Percentiles rank a stretch among this genome's conserved stretches.
These are phyloP conservation scores for Sthenelais limicola DNA, from an alignment of 2,888 invertebrate genomes.

Conservation along the genomic window DNA sequence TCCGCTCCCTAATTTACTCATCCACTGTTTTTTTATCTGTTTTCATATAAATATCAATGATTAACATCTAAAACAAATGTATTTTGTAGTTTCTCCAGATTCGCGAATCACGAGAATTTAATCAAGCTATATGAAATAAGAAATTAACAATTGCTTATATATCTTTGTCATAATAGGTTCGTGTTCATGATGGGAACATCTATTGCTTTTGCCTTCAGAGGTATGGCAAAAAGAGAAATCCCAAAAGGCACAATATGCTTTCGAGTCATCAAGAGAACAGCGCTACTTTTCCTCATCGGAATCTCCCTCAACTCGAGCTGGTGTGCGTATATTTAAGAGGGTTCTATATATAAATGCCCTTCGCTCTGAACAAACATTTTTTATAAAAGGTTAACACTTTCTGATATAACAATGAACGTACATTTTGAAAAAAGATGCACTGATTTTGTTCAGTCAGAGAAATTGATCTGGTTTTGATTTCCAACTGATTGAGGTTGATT, in stretches of 20 bases:
- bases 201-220: conserved; percentile 87
- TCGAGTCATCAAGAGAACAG: conserved; percentile 69
- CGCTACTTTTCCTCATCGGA: conserved; percentile 70
- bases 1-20: too few relatives aligned
- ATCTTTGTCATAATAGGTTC: conserved; percentile 77
- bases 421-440: not conserved
- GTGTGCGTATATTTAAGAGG: conserved; percentile 1
- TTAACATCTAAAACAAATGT: too few relatives aligned
- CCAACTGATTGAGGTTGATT: too few relatives aligned
- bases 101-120: too few relatives aligned
- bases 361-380: too few relatives aligned
- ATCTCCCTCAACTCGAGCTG: conserved; percentile 62
- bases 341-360: too few relatives aligned
- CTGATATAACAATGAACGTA: too few relatives aligned
- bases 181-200: conserved; percentile 98
- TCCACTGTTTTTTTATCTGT: not conserved
- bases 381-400: too few relatives aligned
- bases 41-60: not conserved
- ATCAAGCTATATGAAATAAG: not conserved
- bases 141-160: not conserved
- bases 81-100: too few relatives aligned
- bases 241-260: conserved; percentile 64
- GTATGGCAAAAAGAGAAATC: conserved; percentile 79
- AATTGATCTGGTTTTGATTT: too few relatives aligned
- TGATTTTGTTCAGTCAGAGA: not conserved